A percentile compares a stretch with the other conserved stretches of the same genome.
phyloP scores from a whole-genome alignment of 2,888 invertebrate species.

The Meteorus colon region DNA sequence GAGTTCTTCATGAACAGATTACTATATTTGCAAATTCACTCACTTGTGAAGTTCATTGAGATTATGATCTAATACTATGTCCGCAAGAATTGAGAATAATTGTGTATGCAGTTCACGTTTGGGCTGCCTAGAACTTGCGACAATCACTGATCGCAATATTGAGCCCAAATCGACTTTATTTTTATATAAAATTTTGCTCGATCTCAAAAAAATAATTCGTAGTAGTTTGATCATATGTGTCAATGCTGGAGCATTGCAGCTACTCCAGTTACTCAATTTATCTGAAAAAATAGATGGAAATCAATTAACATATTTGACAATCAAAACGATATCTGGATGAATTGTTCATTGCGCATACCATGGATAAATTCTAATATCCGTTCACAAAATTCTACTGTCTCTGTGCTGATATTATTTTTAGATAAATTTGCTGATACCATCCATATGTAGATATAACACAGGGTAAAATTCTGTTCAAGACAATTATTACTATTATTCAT shows the following conservation, averaged over 20 bases:
- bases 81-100: constrained; percentile 73
- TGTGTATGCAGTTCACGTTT: constrained; percentile 65
- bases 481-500: constrained; percentile 72
- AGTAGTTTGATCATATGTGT: constrained; percentile 59
- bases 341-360: constrained; percentile 69
- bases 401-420: constrained; percentile 73
- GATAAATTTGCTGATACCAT: constrained; percentile 73
- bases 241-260: constrained; percentile 51
- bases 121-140: constrained; percentile 55
- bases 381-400: constrained; percentile 66
- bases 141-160: constrained; percentile 57
- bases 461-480: constrained; percentile 75
- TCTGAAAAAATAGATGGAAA: constrained; percentile 54
- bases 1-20: not conserved
- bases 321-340: constrained; percentile 46
- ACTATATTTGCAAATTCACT: constrained; percentile 40
- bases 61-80: constrained; percentile 72
- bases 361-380: constrained; percentile 75
- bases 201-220: constrained; percentile 61
- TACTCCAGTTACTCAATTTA: constrained; percentile 60
- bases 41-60: constrained; percentile 69
- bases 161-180: constrained; percentile 58
- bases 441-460: constrained; percentile 73
- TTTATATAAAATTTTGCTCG: constrained; percentile 64
- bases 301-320: constrained; percentile 55